Percentiles rank a stretch among this genome's conserved stretches.
Evolutionary conservation across 2,797 vertebrate species (phyloP).

Genomic region (Notamacropus eugenii): DNA sequence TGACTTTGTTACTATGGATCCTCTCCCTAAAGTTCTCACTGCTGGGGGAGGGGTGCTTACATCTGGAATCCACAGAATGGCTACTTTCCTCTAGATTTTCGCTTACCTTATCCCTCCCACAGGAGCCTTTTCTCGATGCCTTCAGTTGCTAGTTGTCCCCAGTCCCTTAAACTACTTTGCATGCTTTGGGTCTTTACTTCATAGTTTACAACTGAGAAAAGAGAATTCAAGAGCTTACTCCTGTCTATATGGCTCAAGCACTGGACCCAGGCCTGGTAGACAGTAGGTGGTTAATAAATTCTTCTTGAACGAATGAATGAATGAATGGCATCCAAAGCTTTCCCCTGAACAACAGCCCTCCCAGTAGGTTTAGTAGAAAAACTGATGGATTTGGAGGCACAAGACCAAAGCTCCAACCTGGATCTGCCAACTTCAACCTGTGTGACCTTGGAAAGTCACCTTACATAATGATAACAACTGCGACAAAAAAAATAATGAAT

Average conservation of each 20-base stretch:
- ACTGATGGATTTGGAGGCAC: not conserved
- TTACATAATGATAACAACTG: not conserved
- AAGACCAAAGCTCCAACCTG: not conserved
- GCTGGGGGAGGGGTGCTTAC: too few relatives aligned
- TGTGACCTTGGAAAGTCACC: not conserved
- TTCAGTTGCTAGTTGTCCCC: too few relatives aligned
- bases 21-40: too few relatives aligned
- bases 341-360: not conserved
- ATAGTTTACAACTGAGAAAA: not conserved
- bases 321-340: not conserved
- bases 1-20: too few relatives aligned
- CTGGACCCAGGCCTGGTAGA: not conserved
- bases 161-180: too few relatives aligned
- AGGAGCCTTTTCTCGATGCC: too few relatives aligned
- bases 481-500: not conserved
- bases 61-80: too few relatives aligned
- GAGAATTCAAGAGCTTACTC: not conserved
- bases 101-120: too few relatives aligned
- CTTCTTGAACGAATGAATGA: not conserved
- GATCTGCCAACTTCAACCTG: not conserved
- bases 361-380: not conserved
- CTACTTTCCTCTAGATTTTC: too few relatives aligned
- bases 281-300: not conserved
- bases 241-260: not conserved
- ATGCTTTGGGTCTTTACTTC: not conserved